Evolutionary conservation across 1,140 invertebrate species (phyloP).

Genomic region (Euschistus heros): DNA sequence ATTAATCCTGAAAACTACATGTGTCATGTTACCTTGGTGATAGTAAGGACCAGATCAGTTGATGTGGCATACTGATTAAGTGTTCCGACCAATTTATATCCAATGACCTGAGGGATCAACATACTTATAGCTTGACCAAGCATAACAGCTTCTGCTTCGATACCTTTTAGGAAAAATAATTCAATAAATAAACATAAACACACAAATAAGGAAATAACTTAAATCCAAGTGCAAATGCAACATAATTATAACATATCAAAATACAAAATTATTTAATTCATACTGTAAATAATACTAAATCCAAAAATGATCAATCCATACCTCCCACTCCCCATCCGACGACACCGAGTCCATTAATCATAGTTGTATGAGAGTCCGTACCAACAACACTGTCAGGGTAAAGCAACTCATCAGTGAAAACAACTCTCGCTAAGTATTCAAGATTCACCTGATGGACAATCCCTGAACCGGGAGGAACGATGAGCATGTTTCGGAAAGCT

Average conservation of each 20-base stretch:
- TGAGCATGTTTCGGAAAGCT: constrained; percentile 91
- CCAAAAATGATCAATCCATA: constrained; percentile 25
- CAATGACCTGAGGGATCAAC: constrained; percentile 90
- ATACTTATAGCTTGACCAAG: constrained; percentile 93
- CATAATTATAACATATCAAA: no score
- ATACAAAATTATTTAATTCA: no score
- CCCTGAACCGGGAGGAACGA: constrained; percentile 94
- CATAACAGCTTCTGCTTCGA: constrained; percentile 86
- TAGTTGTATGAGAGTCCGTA: constrained; percentile 97
- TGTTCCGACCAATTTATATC: constrained; percentile 78
- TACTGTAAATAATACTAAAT: no score
- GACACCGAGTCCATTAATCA: constrained; percentile 89
- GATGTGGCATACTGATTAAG: constrained; percentile 81
- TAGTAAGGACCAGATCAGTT: constrained; percentile 93
- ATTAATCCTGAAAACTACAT: background rate
- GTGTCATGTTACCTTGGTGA: constrained; percentile 71
- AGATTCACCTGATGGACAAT: constrained; percentile 98
- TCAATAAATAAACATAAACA: no score
- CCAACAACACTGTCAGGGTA: constrained; percentile 97
- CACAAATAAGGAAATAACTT: no score
- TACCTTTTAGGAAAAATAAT: constrained; percentile 39
- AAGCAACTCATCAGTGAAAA: constrained; percentile 65
- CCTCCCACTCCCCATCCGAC: constrained; percentile 68
- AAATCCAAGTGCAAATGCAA: no score
- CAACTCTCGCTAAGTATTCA: constrained; percentile 91